These are phyloP conservation scores for Pemphredon lugubris DNA, from an alignment of 2,888 invertebrate species.

Conservation along the genomic window DNA sequence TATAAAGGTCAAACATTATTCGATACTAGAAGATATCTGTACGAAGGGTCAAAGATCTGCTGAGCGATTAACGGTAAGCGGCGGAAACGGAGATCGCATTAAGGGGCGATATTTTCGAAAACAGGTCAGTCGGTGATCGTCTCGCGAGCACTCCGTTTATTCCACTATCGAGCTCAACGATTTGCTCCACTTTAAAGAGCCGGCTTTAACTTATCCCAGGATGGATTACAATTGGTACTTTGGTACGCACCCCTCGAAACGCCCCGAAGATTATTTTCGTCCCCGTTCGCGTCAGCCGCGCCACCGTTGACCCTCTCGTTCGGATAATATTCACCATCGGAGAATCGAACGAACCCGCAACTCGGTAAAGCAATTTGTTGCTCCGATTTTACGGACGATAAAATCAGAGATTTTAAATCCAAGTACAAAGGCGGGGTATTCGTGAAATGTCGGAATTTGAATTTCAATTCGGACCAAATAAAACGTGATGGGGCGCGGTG, in stretches of 20 bases:
- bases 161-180: neutral
- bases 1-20: no score
- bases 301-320: neutral
- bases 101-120: slow-evolving; percentile 15
- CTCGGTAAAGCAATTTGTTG: neutral
- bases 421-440: neutral
- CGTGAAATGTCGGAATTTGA: slow-evolving; percentile 10
- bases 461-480: neutral
- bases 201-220: slow-evolving; percentile 14
- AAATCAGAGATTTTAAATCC: neutral
- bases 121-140: neutral
- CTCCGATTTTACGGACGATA: neutral
- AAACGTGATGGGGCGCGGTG: no score
- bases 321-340: neutral
- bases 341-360: neutral
- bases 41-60: no score
- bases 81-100: slow-evolving; percentile 21
- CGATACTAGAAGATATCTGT: no score
- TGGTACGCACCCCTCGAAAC: neutral
- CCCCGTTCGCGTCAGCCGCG: neutral
- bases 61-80: neutral
- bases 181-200: neutral
- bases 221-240: slow-evolving; percentile 3
- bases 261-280: neutral
- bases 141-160: neutral